Conservation (phyloP, 2,888 invertebrate species). For the Loripinus fragilis region DNA sequence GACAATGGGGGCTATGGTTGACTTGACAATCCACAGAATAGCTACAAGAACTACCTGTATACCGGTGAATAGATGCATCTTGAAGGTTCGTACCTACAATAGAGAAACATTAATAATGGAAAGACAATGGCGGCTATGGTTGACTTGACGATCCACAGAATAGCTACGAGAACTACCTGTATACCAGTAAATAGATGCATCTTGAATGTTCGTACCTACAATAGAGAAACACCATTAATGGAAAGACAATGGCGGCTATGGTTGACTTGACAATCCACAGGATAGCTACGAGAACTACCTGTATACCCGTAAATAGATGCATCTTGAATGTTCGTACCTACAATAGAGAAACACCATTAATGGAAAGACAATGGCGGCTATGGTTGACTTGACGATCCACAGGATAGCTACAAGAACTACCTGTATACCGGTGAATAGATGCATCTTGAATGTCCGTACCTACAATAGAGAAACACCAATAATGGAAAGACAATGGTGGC, state of each 20-base stretch:
- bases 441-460: too few species aligned
- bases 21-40: slow-evolving; percentile 94
- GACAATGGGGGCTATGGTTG: slow-evolving; percentile 94
- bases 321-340: slow-evolving; percentile 95
- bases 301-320: slow-evolving; percentile 95
- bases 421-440: too few species aligned
- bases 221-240: slow-evolving; percentile 91
- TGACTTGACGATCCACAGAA: slow-evolving; percentile 95
- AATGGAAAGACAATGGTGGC: too few species aligned
- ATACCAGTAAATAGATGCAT: too few species aligned
- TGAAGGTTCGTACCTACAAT: too few species aligned
- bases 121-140: slow-evolving; percentile 93
- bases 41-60: too few species aligned
- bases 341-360: too few species aligned
- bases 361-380: too few species aligned
- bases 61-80: slow-evolving; percentile 95
- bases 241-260: slow-evolving; percentile 95
- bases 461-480: too few species aligned
- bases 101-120: too few species aligned
- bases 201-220: slow-evolving; percentile 88
- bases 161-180: slow-evolving; percentile 90
- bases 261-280: slow-evolving; percentile 96
- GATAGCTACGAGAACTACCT: slow-evolving; percentile 90
- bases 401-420: slow-evolving; percentile 90
- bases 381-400: slow-evolving; percentile 95